Evolutionary conservation across 2,888 invertebrate species (phyloP).

Genomic region (Rotaria macrura): DNA sequence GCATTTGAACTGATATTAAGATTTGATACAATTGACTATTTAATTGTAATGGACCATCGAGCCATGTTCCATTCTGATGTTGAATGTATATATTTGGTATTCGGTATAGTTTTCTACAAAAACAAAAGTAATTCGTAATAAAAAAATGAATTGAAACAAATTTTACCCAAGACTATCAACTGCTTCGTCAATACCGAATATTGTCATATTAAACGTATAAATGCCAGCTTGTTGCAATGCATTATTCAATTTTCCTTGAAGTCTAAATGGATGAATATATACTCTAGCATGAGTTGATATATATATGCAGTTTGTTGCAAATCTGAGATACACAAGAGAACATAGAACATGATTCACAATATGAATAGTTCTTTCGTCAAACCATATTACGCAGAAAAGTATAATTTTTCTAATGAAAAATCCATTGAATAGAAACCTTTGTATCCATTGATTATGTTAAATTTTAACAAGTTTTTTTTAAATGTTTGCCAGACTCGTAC

Average conservation of each 20-base stretch:
- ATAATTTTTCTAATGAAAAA: no score
- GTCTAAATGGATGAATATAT: no score
- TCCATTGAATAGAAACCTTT: no score
- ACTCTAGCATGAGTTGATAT: no score
- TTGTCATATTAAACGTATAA: neutral
- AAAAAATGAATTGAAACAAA: neutral
- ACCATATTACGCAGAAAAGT: no score
- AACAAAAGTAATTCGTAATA: neutral
- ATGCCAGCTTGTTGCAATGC: constrained; percentile 13
- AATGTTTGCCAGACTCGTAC: no score
- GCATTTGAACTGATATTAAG: neutral
- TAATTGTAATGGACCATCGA: neutral
- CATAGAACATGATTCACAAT: no score
- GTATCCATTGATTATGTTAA: no score
- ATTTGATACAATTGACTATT: neutral
- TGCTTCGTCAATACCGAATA: neutral
- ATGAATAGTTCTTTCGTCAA: no score
- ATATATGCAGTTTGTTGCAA: no score
- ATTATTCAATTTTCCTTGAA: neutral
- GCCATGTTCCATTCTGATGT: neutral
- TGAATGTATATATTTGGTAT: neutral
- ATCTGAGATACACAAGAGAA: no score
- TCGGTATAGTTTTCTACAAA: neutral
- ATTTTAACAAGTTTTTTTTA: no score
- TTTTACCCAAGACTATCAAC: neutral